These are phyloP conservation scores for Prietella phreatophila DNA, from an alignment of 2,113 vertebrate species.

Conservation along the genomic window DNA sequence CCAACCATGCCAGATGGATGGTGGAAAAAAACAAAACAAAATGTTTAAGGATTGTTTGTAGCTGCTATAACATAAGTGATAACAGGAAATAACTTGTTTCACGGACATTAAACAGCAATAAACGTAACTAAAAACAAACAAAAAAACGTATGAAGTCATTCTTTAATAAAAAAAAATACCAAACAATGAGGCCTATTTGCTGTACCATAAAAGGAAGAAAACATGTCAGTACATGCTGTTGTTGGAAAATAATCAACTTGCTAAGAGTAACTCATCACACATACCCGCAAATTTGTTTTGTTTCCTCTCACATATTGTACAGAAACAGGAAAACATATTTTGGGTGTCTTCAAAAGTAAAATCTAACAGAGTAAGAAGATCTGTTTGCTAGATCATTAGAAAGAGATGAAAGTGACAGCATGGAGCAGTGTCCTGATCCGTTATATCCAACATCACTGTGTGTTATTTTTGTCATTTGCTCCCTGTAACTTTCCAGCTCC, in stretches of 20 bases:
- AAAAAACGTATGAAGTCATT: too few relatives aligned
- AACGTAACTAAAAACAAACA: not conserved
- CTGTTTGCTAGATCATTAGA: not conserved
- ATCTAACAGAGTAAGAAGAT: not conserved
- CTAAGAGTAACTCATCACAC: not conserved
- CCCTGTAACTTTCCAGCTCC: constrained; percentile 34
- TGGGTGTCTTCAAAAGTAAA: not conserved
- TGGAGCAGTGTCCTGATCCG: not conserved
- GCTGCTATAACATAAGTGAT: not conserved
- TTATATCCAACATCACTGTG: not conserved
- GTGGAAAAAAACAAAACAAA: too few relatives aligned
- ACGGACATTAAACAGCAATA: not conserved
- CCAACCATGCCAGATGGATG: not conserved
- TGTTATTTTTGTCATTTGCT: constrained; percentile 40
- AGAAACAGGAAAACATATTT: not conserved
- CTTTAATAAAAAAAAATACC: not conserved
- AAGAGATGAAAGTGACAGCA: not conserved
- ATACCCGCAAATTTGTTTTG: not conserved
- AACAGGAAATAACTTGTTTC: not conserved
- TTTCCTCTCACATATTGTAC: not conserved
- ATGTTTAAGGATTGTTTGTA: too few relatives aligned
- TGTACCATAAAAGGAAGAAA: not conserved
- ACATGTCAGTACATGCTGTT: not conserved
- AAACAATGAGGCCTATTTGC: not conserved
- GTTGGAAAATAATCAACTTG: not conserved